These are phyloP conservation scores for Epirrhoe tristata DNA, from an alignment of 2,888 invertebrate genomes.

Conservation along the genomic window DNA sequence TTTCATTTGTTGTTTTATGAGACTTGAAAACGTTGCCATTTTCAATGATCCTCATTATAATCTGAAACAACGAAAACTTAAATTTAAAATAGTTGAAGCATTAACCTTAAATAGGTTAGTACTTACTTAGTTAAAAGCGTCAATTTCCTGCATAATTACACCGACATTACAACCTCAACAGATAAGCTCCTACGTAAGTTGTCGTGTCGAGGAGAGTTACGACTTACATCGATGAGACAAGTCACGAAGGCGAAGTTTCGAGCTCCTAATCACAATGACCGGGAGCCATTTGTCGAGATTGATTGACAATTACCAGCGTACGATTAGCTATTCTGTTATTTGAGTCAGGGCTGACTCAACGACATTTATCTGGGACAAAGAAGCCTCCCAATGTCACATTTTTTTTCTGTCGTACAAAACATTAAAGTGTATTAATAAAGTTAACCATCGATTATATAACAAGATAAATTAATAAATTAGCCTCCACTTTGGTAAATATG, in stretches of 20 bases:
- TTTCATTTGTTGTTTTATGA: conserved; percentile 47
- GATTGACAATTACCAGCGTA: conserved; percentile 42
- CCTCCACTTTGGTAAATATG: neutral
- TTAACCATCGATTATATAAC: neutral
- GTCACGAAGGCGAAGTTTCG: conserved; percentile 37
- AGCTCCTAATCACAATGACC: conserved; percentile 37
- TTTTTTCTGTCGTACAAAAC: neutral
- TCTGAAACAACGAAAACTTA: conserved; percentile 59
- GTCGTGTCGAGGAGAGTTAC: conserved; percentile 36
- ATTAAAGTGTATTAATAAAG: neutral
- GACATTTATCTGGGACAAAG: neutral
- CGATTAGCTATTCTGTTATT: conserved; percentile 33
- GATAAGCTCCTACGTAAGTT: conserved; percentile 21
- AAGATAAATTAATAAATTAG: neutral
- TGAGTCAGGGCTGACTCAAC: neutral
- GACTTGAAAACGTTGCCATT: conserved; percentile 70
- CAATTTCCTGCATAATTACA: neutral
- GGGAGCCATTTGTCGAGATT: conserved; percentile 36
- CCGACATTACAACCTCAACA: conserved; percentile 8
- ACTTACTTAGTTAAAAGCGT: neutral
- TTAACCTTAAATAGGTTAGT: no score
- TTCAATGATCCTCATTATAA: conserved; percentile 74
- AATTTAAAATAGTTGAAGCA: neutral
- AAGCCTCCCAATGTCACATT: neutral
- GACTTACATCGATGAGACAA: conserved; percentile 35